Base-by-base conservation (phyloP, 2,113 vertebrate species). In the Stictonetta naevosa region DNA sequence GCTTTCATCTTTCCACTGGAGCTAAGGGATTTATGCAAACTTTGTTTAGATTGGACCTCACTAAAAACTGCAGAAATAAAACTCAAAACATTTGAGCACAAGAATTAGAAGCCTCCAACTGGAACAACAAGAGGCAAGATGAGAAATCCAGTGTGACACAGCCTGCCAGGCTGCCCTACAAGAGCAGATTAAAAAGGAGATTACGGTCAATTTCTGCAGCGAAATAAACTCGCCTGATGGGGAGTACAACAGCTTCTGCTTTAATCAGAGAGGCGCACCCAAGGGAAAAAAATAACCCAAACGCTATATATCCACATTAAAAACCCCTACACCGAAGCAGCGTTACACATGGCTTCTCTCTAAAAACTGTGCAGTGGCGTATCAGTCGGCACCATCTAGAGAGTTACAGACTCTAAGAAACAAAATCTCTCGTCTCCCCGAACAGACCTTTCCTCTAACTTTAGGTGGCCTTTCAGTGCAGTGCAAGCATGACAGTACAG, bases 91-190 rank as follows among this genome's bases (percentile, higher is more conserved):
- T 50, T 82, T 77, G 58, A 91, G 92, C 71, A 91, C 94, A 94
- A 89, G 96, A 96, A 96, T 91, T 83, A 96, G 91, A 96, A 91
- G 88, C 73, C 79, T 96, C 76, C 88, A 79, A 94, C 95, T 91
- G 83, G 91, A 75, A 81, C 58, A 66, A 71, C 74, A 90, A 92
- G 96, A 94, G 92, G 29, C 77, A 77, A 90, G 91, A 91, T 87
- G 68, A 96, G 92, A 95, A 96, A 88, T 68, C 55, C 77, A 90
- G 90, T 34, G 82, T 90, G 90, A 94, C 93, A 78, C 42, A 86
- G 92, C 86, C 91, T 80, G 89, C 82, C 68, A 76, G 56, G 31
- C 71, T 44, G 73, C 69, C 53, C 66, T 91, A 75, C 66, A 66
- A 89, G 66, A 82, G 76, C 9, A 95, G 94, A 94, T 93, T 86